Evolutionary conservation across 2,113 vertebrate species (phyloP), one percentile per base, ranked within the genome.

Genomic region (Lepus americanus): DNA sequence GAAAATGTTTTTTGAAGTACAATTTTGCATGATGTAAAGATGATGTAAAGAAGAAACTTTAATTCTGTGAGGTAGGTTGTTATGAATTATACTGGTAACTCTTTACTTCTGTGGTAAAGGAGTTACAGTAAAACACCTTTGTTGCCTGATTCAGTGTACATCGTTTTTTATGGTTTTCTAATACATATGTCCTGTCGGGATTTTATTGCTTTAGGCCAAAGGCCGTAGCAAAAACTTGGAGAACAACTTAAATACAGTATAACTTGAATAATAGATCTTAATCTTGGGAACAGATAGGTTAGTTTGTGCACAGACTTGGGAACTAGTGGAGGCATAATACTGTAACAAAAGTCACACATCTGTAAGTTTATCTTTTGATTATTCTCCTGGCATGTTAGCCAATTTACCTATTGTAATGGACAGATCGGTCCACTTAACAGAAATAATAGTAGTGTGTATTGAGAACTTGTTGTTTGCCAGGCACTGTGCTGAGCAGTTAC

Each of bases 121-220:
- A 63, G 66, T 69, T 74, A 55, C 1, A 64, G 63, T 90, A 31
- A 91, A 86, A 85, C 94, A 66, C 12, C 36, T 44, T 77, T 55
- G n/a, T 92, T 87, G 31, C 13, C 79, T 25, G 53, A 93, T 69
- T 55, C 44, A 22, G 51, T 61, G 25, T 84, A 39, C 17, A 16
- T 92, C 95, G 29, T 66, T 94, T 83, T 93, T 79, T 87, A n/a
- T 81, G 64, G 23, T 87, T 86, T 95, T 87, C 72, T 96, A 70
- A 66, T 33, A 59, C 4, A 33, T 17, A 1, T 63, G 6, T 36
- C 16, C 7, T 84, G 12, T 83, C 59, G 66, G 61, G 83, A n/a
- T 61, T 66, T 8, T 66, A 80, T 74, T 89, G 61, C 49, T 88
- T 78, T 59, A 85, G 84, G 94, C 84, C 64, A 67, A 23, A 96